A percentile compares a stretch with the other conserved stretches of the same genome.
phyloP scores from a whole-genome alignment of 2,797 vertebrate genomes.

The Chaetodon trifasciatus region DNA sequence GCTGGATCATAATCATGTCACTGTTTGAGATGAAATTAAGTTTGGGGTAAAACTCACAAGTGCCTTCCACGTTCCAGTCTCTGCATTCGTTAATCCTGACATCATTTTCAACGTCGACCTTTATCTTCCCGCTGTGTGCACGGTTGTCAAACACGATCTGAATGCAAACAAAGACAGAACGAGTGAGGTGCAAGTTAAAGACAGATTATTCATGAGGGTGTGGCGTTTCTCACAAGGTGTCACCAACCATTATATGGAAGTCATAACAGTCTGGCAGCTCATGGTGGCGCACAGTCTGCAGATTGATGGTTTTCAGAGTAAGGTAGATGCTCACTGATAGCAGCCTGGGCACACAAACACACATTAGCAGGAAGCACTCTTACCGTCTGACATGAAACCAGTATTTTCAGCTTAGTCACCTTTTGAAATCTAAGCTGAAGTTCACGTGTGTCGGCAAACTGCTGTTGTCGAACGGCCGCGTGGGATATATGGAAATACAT shows the following conservation, averaged over 20 bases:
- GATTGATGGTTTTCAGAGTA: slow-evolving; percentile 95
- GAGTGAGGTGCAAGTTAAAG: background rate
- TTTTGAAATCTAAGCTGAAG: slow-evolving; percentile 93
- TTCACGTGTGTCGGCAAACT: slow-evolving; percentile 80
- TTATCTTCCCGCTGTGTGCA: slow-evolving; percentile 94
- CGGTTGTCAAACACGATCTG: slow-evolving; percentile 95
- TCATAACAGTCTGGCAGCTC: slow-evolving; percentile 96
- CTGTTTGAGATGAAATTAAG: background rate
- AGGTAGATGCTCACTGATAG: slow-evolving; percentile 90
- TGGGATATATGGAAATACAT: slow-evolving; percentile 89
- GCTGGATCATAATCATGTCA: background rate
- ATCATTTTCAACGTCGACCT: slow-evolving; percentile 89
- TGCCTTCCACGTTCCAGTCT: slow-evolving; percentile 91
- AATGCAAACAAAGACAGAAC: slow-evolving; percentile 26
- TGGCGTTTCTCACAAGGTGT: background rate
- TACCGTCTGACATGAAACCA: background rate
- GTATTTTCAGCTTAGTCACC: slow-evolving; percentile 80
- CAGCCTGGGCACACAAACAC: slow-evolving; percentile 82
- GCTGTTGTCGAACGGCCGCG: slow-evolving; percentile 59
- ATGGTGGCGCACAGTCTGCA: slow-evolving; percentile 93
- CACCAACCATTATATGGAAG: slow-evolving; percentile 90
- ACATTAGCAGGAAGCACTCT: slow-evolving; percentile 27
- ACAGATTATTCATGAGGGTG: background rate
- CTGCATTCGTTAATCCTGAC: slow-evolving; percentile 92
- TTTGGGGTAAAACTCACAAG: slow-evolving; percentile 85